Evolutionary conservation across 2,797 vertebrate genomes (phyloP).

Genomic region (Ceryle rudis): DNA sequence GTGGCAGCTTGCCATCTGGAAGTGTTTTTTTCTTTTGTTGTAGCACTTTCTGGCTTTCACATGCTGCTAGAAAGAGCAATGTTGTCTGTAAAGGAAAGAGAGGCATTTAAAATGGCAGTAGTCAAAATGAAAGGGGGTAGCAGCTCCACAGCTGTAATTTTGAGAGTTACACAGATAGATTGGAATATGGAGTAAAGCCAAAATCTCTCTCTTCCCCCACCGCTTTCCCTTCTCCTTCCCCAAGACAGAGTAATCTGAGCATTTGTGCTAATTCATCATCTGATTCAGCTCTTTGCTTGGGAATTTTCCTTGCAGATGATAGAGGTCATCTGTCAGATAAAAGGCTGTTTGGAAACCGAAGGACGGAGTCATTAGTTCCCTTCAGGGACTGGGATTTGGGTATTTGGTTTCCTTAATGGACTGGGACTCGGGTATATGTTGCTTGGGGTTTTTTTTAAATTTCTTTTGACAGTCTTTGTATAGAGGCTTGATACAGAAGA

Average conservation of each 20-base stretch:
- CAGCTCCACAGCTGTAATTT: not conserved
- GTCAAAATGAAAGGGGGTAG: not conserved
- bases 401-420: not conserved
- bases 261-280: no score
- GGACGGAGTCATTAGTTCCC: not conserved
- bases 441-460: not conserved
- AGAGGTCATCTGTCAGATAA: not conserved
- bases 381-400: not conserved
- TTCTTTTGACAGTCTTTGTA: not conserved
- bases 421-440: not conserved
- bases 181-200: no score
- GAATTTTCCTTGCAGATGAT: not conserved
- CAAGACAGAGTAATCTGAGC: not conserved
- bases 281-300: not conserved
- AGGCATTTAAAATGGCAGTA: not conserved
- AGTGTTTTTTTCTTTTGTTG: not conserved
- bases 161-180: not conserved
- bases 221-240: not conserved
- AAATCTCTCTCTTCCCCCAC: not conserved
- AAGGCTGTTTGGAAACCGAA: not conserved
- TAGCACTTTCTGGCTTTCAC: not conserved
- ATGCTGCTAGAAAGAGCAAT: not conserved
- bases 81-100: not conserved
- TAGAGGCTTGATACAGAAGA: not conserved
- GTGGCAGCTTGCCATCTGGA: not conserved